phyloP scores from a whole-genome alignment of 2,113 vertebrate species.

The Phocoena phocoena region DNA sequence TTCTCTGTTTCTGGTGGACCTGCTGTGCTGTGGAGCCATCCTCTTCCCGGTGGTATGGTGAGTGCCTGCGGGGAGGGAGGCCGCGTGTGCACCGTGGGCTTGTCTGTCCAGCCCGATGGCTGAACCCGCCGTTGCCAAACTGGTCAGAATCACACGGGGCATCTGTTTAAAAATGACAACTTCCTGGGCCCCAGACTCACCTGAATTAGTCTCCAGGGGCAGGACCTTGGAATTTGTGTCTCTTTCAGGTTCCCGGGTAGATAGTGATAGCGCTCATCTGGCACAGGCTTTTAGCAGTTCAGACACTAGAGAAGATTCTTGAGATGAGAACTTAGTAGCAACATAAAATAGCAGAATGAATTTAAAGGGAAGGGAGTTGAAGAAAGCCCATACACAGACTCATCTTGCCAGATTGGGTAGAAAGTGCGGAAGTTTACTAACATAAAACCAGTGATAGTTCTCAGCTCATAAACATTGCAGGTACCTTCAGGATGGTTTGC shows the following conservation, averaged over 20 bases:
- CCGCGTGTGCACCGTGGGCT: neutral
- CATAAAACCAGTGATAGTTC: neutral
- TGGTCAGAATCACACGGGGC: accelerated
- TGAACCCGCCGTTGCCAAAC: accelerated
- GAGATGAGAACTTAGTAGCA: neutral
- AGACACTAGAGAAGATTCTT: neutral
- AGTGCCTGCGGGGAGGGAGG: constrained; percentile 56
- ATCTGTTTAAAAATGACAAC: neutral
- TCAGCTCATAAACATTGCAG: neutral
- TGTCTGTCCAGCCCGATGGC: neutral
- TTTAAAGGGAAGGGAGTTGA: neutral
- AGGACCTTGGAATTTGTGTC: neutral
- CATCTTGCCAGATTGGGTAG: neutral
- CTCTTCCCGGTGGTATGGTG: constrained; percentile 93
- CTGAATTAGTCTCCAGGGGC: neutral
- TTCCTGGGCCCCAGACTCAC: neutral
- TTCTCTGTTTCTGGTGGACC: constrained; percentile 90
- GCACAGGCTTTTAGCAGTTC: neutral
- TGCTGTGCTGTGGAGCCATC: constrained; percentile 92
- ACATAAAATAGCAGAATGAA: too few relatives aligned
- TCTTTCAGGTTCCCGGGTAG: neutral
- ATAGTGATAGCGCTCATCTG: neutral
- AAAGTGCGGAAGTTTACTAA: neutral
- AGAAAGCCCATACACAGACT: neutral
- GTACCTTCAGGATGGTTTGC: neutral